Base-by-base conservation (phyloP, 2,888 invertebrate species). In the Tetranychus piercei region DNA sequence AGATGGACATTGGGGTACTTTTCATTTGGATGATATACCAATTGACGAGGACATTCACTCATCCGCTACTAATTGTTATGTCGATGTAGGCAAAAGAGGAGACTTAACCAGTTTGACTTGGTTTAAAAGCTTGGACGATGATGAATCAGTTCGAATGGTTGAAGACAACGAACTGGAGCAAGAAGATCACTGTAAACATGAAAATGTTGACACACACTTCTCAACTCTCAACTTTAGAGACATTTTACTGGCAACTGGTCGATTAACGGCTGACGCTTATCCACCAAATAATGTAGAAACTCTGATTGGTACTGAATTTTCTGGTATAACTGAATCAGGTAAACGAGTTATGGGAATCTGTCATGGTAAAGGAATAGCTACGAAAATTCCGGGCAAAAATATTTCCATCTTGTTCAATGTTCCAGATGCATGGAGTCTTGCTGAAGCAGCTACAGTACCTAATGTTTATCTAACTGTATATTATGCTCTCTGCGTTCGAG, bases 201-300 rank as follows among this genome's bases (percentile, higher is more conserved):
- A 55, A 94, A 43, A 43, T 20, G 77, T 77, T 67, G 71, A 77
- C 43, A 82, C 84, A 1, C 80, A 82, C 76, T 84, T 82, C 79
- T 81, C 84, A 1, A 81, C 83, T 0, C 79, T 85, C 72, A 85
- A 85, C 81, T 85, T 85, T 81, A 73, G 74, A 67, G 76, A 76
- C 64, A 18, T 76, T 11, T 66, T 76, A 67, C 11, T 97, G 81
- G 95, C 96, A 44, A 93, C 93, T 44, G 97, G 96, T 80, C 94
- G 95, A 85, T 86, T 97, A 77, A 92, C 96, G 74, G 93, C 94
- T 44, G 96, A 97, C 85, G 94, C 96, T 73, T 87, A 97, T 76
- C 96, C 97, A 18, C 55, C 15, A 15, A 73, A 77, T 69, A 80
- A 84, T 78, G 83, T 84, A 23, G 96, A 96, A 79, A 78, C 76